A percentile compares a stretch with the other conserved stretches of the same genome.
phyloP scores from a whole-genome alignment of 2,797 vertebrate species.

The Hozukius guyotensis region DNA sequence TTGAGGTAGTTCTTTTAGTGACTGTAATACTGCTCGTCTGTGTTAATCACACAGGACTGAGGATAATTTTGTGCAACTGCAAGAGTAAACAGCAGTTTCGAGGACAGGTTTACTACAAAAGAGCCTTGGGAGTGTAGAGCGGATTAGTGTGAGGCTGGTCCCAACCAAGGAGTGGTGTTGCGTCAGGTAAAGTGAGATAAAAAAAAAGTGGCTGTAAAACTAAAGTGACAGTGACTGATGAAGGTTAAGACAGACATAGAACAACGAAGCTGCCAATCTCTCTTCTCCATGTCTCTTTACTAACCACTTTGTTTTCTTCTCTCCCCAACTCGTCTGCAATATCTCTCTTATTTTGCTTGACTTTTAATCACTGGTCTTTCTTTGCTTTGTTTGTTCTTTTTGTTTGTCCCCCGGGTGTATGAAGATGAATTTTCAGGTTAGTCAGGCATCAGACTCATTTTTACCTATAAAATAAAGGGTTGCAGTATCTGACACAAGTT shows the following conservation, averaged over 20 bases:
- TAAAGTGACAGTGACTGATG: constrained; percentile 41
- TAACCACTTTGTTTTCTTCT: constrained; percentile 68
- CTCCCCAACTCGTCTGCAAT: constrained; percentile 49
- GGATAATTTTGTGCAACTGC: neutral
- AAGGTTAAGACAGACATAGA: constrained; percentile 24
- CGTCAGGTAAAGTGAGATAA: constrained; percentile 9
- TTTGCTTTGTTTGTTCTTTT: constrained; percentile 72
- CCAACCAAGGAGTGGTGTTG: constrained; percentile 19
- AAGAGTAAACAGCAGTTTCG: neutral
- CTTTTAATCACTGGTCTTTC: constrained; percentile 69
- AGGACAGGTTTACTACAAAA: constrained; percentile 34
- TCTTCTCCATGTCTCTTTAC: constrained; percentile 34
- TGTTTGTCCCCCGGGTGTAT: constrained; percentile 73
- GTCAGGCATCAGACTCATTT: constrained; percentile 69
- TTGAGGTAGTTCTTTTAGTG: neutral
- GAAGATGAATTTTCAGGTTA: constrained; percentile 80
- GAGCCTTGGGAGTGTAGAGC: constrained; percentile 10
- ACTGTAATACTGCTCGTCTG: neutral
- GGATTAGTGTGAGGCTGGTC: constrained; percentile 45
- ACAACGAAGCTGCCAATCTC: constrained; percentile 19
- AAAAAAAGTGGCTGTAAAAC: constrained; percentile 31
- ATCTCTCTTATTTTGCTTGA: constrained; percentile 36
- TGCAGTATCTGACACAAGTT: constrained; percentile 27
- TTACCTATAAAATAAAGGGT: constrained; percentile 32
- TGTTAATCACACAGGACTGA: neutral